Conservation (phyloP, 92 coral and sea anemone species). For the Metridium senile region DNA sequence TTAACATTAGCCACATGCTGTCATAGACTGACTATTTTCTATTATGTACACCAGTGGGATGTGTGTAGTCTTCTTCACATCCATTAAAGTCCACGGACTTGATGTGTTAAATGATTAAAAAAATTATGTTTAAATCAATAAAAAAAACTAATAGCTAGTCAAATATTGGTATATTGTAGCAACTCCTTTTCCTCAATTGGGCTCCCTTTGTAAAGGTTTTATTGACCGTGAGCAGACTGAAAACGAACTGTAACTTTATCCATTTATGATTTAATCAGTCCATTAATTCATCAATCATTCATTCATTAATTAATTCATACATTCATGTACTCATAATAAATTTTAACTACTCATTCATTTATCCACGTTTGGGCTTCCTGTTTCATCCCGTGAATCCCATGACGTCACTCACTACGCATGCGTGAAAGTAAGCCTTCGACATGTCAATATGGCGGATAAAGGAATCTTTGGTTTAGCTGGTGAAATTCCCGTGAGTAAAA, state of each 20-base stretch:
- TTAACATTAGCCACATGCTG: too few relatives aligned
- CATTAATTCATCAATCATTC: not conserved
- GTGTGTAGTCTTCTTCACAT: too few relatives aligned
- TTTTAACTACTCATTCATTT: too few relatives aligned
- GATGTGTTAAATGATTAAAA: too few relatives aligned
- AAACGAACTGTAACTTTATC: not conserved
- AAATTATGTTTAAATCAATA: too few relatives aligned
- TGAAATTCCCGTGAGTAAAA: conserved; percentile 73
- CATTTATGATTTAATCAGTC: not conserved
- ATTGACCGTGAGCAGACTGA: not conserved
- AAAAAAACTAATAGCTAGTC: too few relatives aligned
- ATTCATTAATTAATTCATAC: not conserved
- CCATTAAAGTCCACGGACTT: too few relatives aligned
- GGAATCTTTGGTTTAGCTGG: conserved; percentile 71
- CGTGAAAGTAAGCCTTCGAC: conserved; percentile 49
- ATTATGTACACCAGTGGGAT: too few relatives aligned
- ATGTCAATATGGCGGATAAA: conserved; percentile 97
- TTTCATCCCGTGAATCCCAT: conserved; percentile 29
- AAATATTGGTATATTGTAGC: too few relatives aligned
- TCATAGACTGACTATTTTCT: too few relatives aligned
- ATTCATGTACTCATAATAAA: too few relatives aligned
- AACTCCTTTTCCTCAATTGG: too few relatives aligned
- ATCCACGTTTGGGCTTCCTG: not conserved
- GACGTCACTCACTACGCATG: conserved; percentile 49
- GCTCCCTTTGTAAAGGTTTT: not conserved